Conservation (phyloP, 2,797 vertebrate genomes). For the Adrianichthys oophorus region DNA sequence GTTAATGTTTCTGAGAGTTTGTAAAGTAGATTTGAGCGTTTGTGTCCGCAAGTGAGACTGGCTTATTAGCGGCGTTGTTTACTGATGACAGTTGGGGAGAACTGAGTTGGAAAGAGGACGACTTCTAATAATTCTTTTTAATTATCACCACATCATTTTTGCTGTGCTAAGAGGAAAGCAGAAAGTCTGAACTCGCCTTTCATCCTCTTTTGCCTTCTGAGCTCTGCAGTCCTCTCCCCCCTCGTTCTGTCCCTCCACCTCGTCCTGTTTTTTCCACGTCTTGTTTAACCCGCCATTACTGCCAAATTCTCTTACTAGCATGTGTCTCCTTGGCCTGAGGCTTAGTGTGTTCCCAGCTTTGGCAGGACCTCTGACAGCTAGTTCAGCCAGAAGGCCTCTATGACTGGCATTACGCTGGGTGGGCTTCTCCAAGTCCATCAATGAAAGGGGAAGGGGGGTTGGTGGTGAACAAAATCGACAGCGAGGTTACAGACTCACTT, state of each 20-base stretch:
- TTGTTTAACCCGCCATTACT: conserved; percentile 38
- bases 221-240: conserved; percentile 9
- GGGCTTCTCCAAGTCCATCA: conserved; percentile 59
- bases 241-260: background rate
- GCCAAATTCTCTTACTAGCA: conserved; percentile 58
- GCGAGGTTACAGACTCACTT: conserved; percentile 50
- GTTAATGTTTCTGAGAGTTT: conserved; percentile 15
- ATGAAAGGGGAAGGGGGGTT: conserved; percentile 10
- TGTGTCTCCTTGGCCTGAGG: conserved; percentile 50
- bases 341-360: conserved; percentile 40
- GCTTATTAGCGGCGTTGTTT: conserved; percentile 60
- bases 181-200: conserved; percentile 1
- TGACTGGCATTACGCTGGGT: conserved; percentile 58
- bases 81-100: conserved; percentile 42
- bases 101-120: conserved; percentile 34
- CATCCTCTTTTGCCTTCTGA: conserved; percentile 14
- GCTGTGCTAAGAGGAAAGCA: background rate
- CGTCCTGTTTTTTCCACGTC: conserved; percentile 6
- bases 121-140: conserved; percentile 53
- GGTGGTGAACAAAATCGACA: conserved; percentile 16
- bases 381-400: conserved; percentile 41
- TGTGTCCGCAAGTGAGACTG: conserved; percentile 18
- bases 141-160: conserved; percentile 38
- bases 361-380: conserved; percentile 50
- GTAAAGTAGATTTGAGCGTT: conserved; percentile 5